Conservation (phyloP, 1,140 invertebrate species). For the Formica selysi region DNA sequence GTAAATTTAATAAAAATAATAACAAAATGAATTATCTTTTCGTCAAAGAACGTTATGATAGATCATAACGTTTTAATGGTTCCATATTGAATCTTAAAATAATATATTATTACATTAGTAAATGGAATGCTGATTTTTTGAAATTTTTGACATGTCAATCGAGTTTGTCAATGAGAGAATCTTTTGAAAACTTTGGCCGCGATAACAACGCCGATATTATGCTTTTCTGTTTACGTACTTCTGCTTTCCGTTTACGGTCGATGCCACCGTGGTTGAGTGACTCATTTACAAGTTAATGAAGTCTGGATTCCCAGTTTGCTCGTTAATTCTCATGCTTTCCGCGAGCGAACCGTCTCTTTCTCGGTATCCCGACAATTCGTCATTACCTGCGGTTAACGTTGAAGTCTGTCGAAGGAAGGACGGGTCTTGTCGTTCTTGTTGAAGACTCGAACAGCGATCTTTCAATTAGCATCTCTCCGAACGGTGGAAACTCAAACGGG, state of each 20-base stretch:
- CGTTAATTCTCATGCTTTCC: constrained; percentile 43
- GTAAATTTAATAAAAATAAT: not conserved
- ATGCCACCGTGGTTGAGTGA: constrained; percentile 45
- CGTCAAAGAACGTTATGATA: not conserved
- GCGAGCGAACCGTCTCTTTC: constrained; percentile 49
- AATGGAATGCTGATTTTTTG: not conserved
- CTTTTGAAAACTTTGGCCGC: not conserved
- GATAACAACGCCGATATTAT: constrained; percentile 23
- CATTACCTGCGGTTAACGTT: constrained; percentile 45
- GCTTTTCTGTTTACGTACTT: constrained; percentile 25
- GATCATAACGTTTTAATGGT: not conserved
- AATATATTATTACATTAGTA: not conserved
- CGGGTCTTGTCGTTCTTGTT: constrained; percentile 2
- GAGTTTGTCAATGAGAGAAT: not conserved
- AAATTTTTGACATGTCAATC: constrained; percentile 4
- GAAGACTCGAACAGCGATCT: constrained; percentile 20
- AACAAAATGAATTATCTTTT: constrained; percentile 9
- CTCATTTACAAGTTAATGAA: constrained; percentile 62
- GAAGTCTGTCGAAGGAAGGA: constrained; percentile 33
- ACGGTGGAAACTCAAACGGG: not conserved
- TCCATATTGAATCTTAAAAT: not conserved
- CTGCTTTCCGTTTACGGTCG: not conserved
- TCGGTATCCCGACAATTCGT: constrained; percentile 51
- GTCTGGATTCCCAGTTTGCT: constrained; percentile 48
- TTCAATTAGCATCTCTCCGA: constrained; percentile 32